Conservation (phyloP, 2,113 vertebrate species). For the Clupea harengus region DNA sequence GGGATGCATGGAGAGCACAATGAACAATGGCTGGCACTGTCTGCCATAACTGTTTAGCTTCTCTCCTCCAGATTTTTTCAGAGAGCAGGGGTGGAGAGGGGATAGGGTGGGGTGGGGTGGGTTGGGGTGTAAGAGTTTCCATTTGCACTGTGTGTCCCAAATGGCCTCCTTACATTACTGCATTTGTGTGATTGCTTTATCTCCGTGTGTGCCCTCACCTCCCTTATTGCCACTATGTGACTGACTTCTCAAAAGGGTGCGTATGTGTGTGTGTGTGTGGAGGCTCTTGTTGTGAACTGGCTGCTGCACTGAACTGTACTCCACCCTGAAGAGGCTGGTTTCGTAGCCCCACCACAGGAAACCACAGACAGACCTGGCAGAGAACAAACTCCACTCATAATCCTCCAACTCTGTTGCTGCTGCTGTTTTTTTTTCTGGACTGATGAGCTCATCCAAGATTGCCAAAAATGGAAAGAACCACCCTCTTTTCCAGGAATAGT, state of each 20-base stretch:
- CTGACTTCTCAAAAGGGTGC: constrained; percentile 1
- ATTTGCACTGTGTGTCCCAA: constrained; percentile 19
- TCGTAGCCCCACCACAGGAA: constrained; percentile 12
- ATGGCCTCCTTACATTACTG: constrained; percentile 7
- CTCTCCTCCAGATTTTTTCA: background rate
- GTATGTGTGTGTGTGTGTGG: background rate
- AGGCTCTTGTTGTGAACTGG: constrained; percentile 7
- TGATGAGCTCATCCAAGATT: background rate
- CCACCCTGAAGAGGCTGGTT: constrained; percentile 12
- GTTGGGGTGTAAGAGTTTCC: constrained; percentile 11
- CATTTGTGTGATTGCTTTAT: background rate
- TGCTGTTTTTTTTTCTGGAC: background rate
- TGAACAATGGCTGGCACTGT: constrained; percentile 17
- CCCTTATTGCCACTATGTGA: constrained; percentile 18
- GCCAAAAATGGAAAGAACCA: constrained; percentile 12
- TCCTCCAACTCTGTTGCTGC: background rate
- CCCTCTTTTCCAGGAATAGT: constrained; percentile 8
- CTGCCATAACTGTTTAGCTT: constrained; percentile 14
- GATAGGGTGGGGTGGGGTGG: background rate
- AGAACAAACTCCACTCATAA: constrained; percentile 13
- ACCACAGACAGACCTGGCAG: constrained; percentile 16
- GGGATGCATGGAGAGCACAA: background rate
- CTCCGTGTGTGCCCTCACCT: constrained; percentile 11
- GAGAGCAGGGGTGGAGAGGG: background rate
- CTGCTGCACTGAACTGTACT: constrained; percentile 16